phyloP scores from a whole-genome alignment of 2,888 invertebrate genomes.

The Mythimna albipuncta region DNA sequence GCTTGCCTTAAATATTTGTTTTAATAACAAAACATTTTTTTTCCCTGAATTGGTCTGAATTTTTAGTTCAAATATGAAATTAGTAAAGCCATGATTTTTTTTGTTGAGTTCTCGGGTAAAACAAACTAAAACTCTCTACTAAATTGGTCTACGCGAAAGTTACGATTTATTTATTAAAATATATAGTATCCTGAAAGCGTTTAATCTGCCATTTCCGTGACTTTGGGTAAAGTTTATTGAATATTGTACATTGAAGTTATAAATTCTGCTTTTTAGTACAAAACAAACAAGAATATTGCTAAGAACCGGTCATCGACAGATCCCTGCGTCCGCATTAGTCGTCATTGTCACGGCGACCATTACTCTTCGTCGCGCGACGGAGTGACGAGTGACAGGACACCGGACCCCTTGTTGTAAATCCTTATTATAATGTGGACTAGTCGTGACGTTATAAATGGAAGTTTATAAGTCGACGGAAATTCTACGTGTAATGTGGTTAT shows the following conservation, averaged over 20 bases:
- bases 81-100: slow-evolving; percentile 12
- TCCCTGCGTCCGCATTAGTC: slow-evolving; percentile 25
- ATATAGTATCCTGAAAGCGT: not conserved
- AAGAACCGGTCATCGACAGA: slow-evolving; percentile 10
- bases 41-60: slow-evolving; percentile 12
- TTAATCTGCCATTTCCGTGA: not conserved
- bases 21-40: slow-evolving; percentile 52
- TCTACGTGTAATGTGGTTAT: slow-evolving; percentile 10
- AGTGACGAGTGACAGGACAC: slow-evolving; percentile 36
- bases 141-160: not conserved
- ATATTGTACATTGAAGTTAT: not conserved
- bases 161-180: not conserved
- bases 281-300: not conserved
- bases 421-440: slow-evolving; percentile 57
- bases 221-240: not conserved
- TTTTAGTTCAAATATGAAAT: slow-evolving; percentile 34
- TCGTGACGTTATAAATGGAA: slow-evolving; percentile 55
- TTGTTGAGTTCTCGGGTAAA: not conserved
- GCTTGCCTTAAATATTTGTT: slow-evolving; percentile 62
- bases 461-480: slow-evolving; percentile 45
- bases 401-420: slow-evolving; percentile 52
- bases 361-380: slow-evolving; percentile 55
- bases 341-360: slow-evolving; percentile 54
- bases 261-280: not conserved
- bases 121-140: slow-evolving; percentile 11